Evolutionary conservation across 2,888 invertebrate species (phyloP).

Genomic region (Synanthedon myopaeformis): DNA sequence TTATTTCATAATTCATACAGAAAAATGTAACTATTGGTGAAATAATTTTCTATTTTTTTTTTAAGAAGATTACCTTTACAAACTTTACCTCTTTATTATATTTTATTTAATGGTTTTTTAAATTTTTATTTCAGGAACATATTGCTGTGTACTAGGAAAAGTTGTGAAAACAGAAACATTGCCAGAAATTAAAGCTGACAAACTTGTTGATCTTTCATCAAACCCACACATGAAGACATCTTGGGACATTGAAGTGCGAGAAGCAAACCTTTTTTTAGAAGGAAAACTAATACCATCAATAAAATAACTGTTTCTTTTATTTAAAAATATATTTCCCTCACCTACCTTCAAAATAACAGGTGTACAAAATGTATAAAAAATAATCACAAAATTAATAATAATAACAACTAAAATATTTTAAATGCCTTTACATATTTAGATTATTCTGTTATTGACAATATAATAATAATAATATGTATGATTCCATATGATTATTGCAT

Average conservation of each 20-base stretch:
- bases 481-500: background rate
- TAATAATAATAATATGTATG: background rate
- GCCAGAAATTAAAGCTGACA: constrained; percentile 51
- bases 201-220: constrained; percentile 45
- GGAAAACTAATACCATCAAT: constrained; percentile 32
- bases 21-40: no score
- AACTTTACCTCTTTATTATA: no score
- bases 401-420: background rate
- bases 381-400: background rate
- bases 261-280: constrained; percentile 38
- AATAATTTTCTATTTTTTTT: no score
- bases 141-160: constrained; percentile 57
- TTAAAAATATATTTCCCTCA: constrained; percentile 16
- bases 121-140: constrained; percentile 30
- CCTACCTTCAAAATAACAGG: constrained; percentile 7
- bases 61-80: no score
- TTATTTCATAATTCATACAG: no score
- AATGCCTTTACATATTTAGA: background rate
- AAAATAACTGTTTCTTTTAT: background rate
- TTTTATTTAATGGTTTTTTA: no score
- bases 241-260: constrained; percentile 54
- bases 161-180: constrained; percentile 47
- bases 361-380: background rate
- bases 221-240: constrained; percentile 39
- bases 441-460: background rate